Evolutionary conservation across 2,888 invertebrate species (phyloP), one percentile per base, ranked within the genome.

Genomic region (Portevinia maculata): DNA sequence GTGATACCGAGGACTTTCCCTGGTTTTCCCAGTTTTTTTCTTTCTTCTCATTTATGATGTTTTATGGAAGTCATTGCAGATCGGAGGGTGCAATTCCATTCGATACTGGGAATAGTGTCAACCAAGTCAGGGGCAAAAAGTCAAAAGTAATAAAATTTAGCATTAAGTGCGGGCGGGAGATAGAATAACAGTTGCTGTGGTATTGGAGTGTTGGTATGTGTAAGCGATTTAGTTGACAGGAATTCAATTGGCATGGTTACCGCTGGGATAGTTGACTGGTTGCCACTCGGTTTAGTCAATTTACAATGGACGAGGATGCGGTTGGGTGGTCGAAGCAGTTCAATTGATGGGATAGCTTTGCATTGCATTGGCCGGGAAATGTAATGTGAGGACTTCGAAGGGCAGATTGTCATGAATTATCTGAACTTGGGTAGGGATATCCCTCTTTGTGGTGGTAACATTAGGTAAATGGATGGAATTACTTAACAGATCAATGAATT

Each of bases 171-270:
- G 69, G 69, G 32, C 15, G 53, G 21, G 32, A 17, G 21, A 11
- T 13, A 1, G 3, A 24, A 59, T 65, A 53, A 52, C 44, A 52
- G 73, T 39, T 62, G 9, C 30, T 64, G 59, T 52, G 57, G 52
- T 41, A 44, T 13, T 46, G 53, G 17, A 24, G 34, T 57, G 30
- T 7, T 32, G 19, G 39, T 32, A 59, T 65, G 69, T 64, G 15
- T 19, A 74, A 57, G 67, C 79, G 74, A 69, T 74, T 79, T 69
- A 79, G 62, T 74, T 79, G 79, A 79, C 79, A 74, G 69, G 53
- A 57, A 79, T 79, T 74, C 79, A 79, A 79, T 79, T 74, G 79
- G 67, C 69, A 69, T 74, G 53, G 57, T 69, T 79, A 67, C 67
- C 48, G 46, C 39, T 46, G n/a, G 53, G 19, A 69, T 69, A 37